Percentiles rank a stretch among this genome's conserved stretches.
Evolutionary conservation across 2,113 vertebrate species (phyloP).

Genomic region (Spea bombifrons): DNA sequence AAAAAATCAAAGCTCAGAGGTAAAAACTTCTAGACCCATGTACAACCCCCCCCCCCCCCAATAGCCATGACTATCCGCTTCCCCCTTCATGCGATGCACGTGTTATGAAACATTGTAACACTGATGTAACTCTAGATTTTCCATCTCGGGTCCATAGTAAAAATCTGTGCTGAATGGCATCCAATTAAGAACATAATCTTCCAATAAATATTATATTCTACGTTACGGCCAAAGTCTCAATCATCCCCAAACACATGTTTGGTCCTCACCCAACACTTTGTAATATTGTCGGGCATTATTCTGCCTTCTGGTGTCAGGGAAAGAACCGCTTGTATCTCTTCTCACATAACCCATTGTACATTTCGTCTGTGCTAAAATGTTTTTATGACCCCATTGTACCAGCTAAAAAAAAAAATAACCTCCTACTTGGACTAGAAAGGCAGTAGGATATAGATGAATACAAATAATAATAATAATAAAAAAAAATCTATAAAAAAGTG

Average conservation of each 20-base stretch:
- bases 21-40: too few relatives aligned
- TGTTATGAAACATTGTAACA: background rate
- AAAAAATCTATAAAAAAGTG: too few relatives aligned
- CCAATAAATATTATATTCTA: conserved; percentile 26
- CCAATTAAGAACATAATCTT: conserved; percentile 23
- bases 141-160: background rate
- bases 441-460: too few relatives aligned
- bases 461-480: background rate
- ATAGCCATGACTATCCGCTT: background rate
- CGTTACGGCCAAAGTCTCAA: background rate
- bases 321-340: background rate
- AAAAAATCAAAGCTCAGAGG: too few relatives aligned
- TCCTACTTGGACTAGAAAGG: too few relatives aligned
- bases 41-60: too few relatives aligned
- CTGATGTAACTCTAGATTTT: background rate
- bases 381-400: background rate
- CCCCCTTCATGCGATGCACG: background rate
- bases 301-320: background rate
- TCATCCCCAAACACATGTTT: conserved; percentile 10
- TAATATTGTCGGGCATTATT: background rate
- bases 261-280: conserved; percentile 4
- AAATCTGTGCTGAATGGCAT: background rate
- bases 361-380: background rate
- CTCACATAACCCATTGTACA: background rate
- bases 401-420: background rate